These are phyloP conservation scores for Potamarius usumacintae DNA, from an alignment of 2,113 vertebrate species.

Conservation along the genomic window DNA sequence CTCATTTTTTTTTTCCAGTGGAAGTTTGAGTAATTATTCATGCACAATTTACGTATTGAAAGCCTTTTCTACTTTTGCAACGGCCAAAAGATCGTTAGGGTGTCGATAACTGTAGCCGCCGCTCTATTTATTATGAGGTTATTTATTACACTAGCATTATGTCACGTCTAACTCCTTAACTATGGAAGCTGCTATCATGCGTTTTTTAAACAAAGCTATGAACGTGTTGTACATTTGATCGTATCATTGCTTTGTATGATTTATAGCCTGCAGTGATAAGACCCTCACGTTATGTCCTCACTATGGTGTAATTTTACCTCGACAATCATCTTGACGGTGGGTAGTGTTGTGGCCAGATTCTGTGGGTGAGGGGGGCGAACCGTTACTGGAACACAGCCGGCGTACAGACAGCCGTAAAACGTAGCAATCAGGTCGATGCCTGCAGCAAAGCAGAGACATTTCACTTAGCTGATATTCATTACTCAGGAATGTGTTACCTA, in stretches of 20 bases:
- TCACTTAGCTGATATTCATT: not conserved
- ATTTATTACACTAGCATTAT: not conserved
- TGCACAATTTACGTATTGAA: too few species aligned
- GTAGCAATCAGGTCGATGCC: constrained; percentile 92
- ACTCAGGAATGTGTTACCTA: not conserved
- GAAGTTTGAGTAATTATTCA: too few species aligned
- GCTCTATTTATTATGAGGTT: not conserved
- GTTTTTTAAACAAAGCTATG: not conserved
- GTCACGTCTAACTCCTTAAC: not conserved
- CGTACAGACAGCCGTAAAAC: constrained; percentile 93
- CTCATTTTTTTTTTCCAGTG: too few species aligned
- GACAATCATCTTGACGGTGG: constrained; percentile 97
- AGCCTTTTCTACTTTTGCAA: too few species aligned
- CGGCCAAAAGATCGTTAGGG: too few species aligned
- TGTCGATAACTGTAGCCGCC: too few species aligned
- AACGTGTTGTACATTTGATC: not conserved
- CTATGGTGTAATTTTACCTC: constrained; percentile 74
- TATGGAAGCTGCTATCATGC: not conserved
- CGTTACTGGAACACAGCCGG: constrained; percentile 88
- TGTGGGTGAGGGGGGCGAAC: constrained; percentile 92
- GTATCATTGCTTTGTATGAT: not conserved
- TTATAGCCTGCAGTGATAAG: not conserved
- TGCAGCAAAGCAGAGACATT: constrained; percentile 58
- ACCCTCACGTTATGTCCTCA: not conserved
- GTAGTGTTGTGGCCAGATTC: constrained; percentile 89